Evolutionary conservation across 2,113 vertebrate genomes (phyloP).

Genomic region (Oxyura jamaicensis): DNA sequence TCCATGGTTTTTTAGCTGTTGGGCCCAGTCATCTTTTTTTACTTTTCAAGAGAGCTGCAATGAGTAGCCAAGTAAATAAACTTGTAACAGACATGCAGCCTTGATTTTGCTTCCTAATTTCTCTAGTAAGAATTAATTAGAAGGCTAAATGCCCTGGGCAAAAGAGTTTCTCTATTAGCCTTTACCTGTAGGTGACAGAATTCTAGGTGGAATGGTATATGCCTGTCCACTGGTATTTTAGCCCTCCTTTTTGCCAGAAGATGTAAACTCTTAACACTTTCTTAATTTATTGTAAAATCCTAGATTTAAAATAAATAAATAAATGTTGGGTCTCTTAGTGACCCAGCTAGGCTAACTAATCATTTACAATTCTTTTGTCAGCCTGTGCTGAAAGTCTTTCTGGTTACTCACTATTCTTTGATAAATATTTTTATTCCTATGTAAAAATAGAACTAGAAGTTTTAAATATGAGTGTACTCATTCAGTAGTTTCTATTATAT

Average conservation of each 20-base stretch:
- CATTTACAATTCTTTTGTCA: neutral
- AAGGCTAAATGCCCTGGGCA: neutral
- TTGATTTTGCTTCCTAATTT: slow-evolving; percentile 33
- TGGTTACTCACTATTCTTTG: neutral
- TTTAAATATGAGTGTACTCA: neutral
- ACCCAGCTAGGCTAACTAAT: slow-evolving; percentile 15
- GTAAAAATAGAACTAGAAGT: neutral
- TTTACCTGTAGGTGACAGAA: slow-evolving; percentile 16
- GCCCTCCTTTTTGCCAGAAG: neutral
- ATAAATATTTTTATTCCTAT: neutral
- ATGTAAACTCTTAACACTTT: neutral
- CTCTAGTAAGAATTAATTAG: slow-evolving; percentile 36
- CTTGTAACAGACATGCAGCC: neutral
- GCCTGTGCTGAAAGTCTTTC: neutral
- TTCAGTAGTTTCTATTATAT: neutral
- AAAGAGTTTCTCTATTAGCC: neutral
- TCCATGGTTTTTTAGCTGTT: neutral
- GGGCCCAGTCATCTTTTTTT: neutral
- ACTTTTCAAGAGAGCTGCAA: neutral
- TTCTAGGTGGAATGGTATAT: slow-evolving; percentile 11
- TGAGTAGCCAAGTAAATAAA: slow-evolving; percentile 11
- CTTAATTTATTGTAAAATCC: neutral
- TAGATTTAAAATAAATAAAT: neutral
- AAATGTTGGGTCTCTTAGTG: neutral
- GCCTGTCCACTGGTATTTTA: neutral